Base-by-base conservation (phyloP, 2,797 vertebrate genomes). In the Muraenolepis orangiensis region DNA sequence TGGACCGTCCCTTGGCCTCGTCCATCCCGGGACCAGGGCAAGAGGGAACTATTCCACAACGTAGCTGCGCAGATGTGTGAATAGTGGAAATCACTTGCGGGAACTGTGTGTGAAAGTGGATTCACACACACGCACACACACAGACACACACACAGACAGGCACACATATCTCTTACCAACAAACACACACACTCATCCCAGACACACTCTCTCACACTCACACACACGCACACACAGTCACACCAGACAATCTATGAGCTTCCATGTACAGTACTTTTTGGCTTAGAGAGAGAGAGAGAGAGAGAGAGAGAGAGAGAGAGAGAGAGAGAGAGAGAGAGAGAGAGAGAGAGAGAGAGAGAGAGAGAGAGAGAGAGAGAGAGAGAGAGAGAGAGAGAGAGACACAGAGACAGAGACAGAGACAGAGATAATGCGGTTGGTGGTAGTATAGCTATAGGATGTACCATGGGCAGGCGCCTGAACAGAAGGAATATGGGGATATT, bases 191-290 rank as follows among this genome's bases (percentile, higher is more conserved):
- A 68, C 66, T 4, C 67, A 69, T n/a, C 67, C 32, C 30, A 34
- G 30, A 69, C 31, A 34, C 30, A 69, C 30, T 34, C 67, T 34
- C 31, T n/a, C 66, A 68, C 68, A 23, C 68, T 20, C 67, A 69
- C 67, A 69, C 30, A 34, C 67, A 69, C 67, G 32, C 67, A 69
- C 68, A 69, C 67, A 29, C 71, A 26, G 30, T 31, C 73, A 31
- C 81, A 66, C 72, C 31, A 18, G 70, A 70, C 7, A 85, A 87
- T 83, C 84, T 88, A 84, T 85, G 84, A 84, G 75, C 77, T 81
- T 76, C 77, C 83, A 82, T 81, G 70, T 78, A 42, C 40, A 42
- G 40, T 42, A 79, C 80, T 80, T 81, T 80, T 71, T 72, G 74
- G 79, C 80, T 80, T 64, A 66, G 28, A 28, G 34, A 68, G 66